Percentiles rank a stretch among this genome's conserved stretches.
Conservation (phyloP, 2,888 invertebrate genomes). For the Dryocosmus kuriphilus region DNA sequence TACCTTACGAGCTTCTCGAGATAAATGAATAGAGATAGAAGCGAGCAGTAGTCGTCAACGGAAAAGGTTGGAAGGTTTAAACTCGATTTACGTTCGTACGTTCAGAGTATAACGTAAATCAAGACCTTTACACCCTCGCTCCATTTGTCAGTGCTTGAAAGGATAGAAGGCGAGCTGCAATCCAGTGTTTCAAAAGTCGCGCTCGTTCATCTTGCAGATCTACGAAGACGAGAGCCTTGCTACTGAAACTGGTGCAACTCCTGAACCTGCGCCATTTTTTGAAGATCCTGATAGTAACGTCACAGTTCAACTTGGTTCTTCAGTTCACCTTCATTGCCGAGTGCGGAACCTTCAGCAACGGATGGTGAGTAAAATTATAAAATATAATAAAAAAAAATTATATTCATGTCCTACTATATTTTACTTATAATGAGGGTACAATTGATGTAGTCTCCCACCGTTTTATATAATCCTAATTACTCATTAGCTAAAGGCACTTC, state of each 20-base stretch:
- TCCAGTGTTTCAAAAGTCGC: constrained; percentile 15
- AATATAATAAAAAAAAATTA: neutral
- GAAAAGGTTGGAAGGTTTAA: neutral
- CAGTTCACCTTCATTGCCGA: constrained; percentile 79
- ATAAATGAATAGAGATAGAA: neutral
- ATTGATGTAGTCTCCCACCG: too few species aligned
- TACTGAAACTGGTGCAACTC: constrained; percentile 78
- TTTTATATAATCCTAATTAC: too few species aligned
- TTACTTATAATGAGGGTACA: too few species aligned
- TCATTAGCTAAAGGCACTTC: too few species aligned
- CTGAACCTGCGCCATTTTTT: constrained; percentile 86
- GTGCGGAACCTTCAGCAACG: constrained; percentile 78
- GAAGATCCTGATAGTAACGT: constrained; percentile 82
- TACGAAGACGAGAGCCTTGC: constrained; percentile 74
- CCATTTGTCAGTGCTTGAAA: neutral
- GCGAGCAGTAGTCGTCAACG: neutral
- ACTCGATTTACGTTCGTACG: neutral
- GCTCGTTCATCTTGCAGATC: constrained; percentile 61
- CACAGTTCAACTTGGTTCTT: constrained; percentile 79
- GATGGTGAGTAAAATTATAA: constrained; percentile 75
- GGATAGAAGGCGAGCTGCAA: neutral
- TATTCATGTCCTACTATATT: too few species aligned
- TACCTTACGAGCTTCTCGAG: neutral
- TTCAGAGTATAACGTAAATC: neutral
- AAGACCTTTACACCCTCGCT: neutral